Evolutionary conservation across 1,140 invertebrate genomes (phyloP).

Genomic region (Chlorops oryzae): DNA sequence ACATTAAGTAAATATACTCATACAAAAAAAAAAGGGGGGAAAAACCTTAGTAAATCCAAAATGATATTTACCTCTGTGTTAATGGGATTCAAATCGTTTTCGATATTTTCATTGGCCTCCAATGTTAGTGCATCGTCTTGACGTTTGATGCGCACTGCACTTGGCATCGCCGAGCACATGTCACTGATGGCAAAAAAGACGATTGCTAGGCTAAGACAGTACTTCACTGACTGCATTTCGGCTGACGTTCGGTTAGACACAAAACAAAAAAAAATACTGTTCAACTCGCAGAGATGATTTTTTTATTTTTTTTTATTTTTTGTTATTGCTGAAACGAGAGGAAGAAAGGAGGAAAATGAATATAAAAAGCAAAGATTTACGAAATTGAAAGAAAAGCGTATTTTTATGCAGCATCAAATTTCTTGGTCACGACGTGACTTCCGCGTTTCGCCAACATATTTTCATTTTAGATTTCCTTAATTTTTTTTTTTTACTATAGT

Average conservation of each 20-base stretch:
- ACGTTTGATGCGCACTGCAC: conserved; percentile 21
- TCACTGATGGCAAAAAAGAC: conserved; percentile 16
- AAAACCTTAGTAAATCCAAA: too few species aligned
- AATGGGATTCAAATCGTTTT: conserved; percentile 40
- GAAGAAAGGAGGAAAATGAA: conserved; percentile 2
- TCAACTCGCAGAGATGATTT: not conserved
- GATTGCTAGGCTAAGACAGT: conserved; percentile 19
- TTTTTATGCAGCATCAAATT: too few species aligned
- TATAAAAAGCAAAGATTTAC: not conserved
- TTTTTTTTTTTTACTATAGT: too few species aligned
- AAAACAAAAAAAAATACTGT: conserved; percentile 2
- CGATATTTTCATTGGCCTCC: conserved; percentile 22
- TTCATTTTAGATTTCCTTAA: too few species aligned
- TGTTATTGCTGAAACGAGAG: not conserved
- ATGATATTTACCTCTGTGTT: conserved; percentile 38
- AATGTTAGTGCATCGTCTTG: conserved; percentile 15
- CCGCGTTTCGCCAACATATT: too few species aligned
- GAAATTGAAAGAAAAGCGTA: too few species aligned
- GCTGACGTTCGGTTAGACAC: not conserved
- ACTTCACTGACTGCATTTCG: conserved; percentile 18
- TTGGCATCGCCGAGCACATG: conserved; percentile 16
- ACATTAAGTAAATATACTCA: too few species aligned
- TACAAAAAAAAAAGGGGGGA: too few species aligned
- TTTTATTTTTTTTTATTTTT: conserved; percentile 1
- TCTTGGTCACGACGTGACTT: too few species aligned